These are phyloP conservation scores for Muscicapa adusta DNA, from an alignment of 2,113 vertebrate species.

Conservation along the genomic window DNA sequence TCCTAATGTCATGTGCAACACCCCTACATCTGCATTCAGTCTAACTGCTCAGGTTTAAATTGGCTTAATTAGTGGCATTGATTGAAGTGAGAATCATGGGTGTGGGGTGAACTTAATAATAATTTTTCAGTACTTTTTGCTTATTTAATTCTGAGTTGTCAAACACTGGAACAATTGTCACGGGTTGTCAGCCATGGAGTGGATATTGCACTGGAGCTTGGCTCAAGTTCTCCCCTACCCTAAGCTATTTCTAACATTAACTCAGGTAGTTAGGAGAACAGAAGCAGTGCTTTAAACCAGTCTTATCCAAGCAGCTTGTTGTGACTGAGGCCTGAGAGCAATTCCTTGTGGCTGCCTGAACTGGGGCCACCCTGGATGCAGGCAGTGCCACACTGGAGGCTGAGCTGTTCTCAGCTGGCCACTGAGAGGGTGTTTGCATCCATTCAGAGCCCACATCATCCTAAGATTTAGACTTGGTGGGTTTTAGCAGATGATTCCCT, in stretches of 20 bases:
- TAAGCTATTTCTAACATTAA: not conserved
- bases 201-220: not conserved
- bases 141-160: not conserved
- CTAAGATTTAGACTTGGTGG: not conserved
- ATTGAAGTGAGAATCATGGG: not conserved
- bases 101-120: rapidly evolving
- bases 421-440: not conserved
- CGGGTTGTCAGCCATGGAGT: not conserved
- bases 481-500: not conserved
- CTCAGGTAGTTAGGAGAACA: not conserved
- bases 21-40: not conserved
- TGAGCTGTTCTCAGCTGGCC: not conserved
- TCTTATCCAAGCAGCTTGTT: not conserved
- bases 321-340: not conserved
- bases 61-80: not conserved
- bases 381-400: rapidly evolving
- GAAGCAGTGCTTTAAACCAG: not conserved
- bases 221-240: not conserved
- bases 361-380: not conserved
- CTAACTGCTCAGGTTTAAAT: not conserved
- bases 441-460: not conserved
- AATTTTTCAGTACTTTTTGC: not conserved
- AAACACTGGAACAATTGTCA: not conserved
- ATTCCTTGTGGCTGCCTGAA: not conserved
- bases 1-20: not conserved